Base-by-base conservation (phyloP, 2,113 vertebrate species). In the Psophia crepitans region DNA sequence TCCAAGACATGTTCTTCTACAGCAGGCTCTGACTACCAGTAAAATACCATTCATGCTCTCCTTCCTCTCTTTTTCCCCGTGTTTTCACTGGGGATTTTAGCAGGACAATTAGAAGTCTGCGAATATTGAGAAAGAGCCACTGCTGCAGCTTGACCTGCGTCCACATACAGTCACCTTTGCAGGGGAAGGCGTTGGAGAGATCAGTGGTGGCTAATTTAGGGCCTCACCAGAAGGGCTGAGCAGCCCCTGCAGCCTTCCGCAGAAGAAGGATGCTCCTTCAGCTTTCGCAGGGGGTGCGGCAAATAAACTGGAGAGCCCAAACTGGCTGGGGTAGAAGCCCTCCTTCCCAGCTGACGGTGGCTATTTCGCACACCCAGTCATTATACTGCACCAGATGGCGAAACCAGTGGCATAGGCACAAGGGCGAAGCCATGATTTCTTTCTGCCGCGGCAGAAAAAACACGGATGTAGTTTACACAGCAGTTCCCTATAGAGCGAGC, bases 1-100 rank as follows among this genome's bases (percentile, higher is more conserved):
- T 87, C 30, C 12, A 41, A 64, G n/a, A 7, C 11, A 12, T 2
- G 0, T 14, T 80, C 20, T 81, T 5, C 39, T 79, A 2, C 0
- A 0, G 24, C 22, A 57, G 57, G 27, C 11, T 79, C 68, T 88
- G 64, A 65, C 53, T 57, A 39, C 43, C 26, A 44, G 1, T 68
- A 35, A 37, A 46, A 22, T 22, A 39, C 10, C 20, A 39, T 60
- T 58, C 11, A 5, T 27, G 26, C 61, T 51, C 49, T 75, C 43
- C 61, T 58, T 37, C 37, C 33, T 51, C 33, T 53, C 21, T 60
- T 82, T 56, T 58, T 1, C 61, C 26, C 13, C 26, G 6, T 65
- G 21, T 9, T 57, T 84, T 84, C 71, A 32, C 9, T 24, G 44
- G 3, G 19, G 11, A 12, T 65, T 86, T 87, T 66, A 89, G 41